A percentile compares a stretch with the other conserved stretches of the same genome.
Evolutionary conservation across 2,888 invertebrate species (phyloP).

Genomic region (Thereva nobilitata): DNA sequence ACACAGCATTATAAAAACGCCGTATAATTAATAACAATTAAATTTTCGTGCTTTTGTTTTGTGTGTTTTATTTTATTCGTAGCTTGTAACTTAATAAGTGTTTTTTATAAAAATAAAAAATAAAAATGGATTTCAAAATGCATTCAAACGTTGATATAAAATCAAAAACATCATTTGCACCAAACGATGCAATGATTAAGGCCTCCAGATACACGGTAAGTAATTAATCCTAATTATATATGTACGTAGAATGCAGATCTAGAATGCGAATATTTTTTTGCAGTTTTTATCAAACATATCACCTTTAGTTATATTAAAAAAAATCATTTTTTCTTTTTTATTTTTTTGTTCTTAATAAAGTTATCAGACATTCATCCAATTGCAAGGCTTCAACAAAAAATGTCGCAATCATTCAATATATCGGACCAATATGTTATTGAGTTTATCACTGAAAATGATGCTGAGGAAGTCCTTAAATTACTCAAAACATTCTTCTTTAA

Average conservation of each 20-base stretch:
- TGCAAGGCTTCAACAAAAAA: conserved; percentile 54
- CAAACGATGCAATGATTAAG: conserved; percentile 28
- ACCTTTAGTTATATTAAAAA: not conserved
- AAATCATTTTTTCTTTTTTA: conserved; percentile 5
- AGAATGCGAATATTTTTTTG: not conserved
- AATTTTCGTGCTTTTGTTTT: no score
- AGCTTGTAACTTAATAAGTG: no score
- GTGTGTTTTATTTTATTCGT: no score
- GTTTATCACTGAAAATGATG: conserved; percentile 59
- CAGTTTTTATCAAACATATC: not conserved
- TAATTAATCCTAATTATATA: not conserved
- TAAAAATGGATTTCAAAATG: conserved; percentile 27
- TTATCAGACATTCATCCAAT: conserved; percentile 56
- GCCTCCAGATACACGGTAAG: conserved; percentile 34
- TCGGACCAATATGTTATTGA: conserved; percentile 55
- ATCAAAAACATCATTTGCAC: conserved; percentile 26
- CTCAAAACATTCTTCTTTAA: conserved; percentile 65
- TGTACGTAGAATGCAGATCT: not conserved
- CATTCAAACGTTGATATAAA: conserved; percentile 27
- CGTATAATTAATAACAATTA: no score
- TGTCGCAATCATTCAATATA: conserved; percentile 53
- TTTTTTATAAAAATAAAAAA: conserved; percentile 4
- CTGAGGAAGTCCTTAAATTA: conserved; percentile 62
- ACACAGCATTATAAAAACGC: no score
- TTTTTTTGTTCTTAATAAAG: conserved; percentile 43